Base-by-base conservation (phyloP, 1,140 invertebrate genomes). In the Drosophila rhopaloa region DNA sequence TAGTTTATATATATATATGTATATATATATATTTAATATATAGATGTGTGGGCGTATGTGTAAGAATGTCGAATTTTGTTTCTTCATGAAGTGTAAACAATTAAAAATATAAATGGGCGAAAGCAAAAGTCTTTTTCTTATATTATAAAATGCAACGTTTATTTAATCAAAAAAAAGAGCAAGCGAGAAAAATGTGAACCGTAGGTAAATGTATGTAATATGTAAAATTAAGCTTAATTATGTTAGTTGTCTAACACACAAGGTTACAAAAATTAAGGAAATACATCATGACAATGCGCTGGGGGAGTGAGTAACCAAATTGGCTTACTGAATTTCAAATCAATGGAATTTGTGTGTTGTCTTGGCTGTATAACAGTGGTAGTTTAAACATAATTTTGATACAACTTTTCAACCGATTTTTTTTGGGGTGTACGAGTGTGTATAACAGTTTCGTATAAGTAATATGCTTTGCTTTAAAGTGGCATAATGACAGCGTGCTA, bases 361-460 rank as follows among this genome's bases (percentile, higher is more conserved):
- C 41, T 38, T 55, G 38, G 14, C 44, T 16, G 37, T n/a, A 62
- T 62, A 58, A 71, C 67, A 67, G 32, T 68, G 19, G 27, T 56
- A 68, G 37, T 46, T 14, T 63, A 46, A 41, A 65, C 27, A 41
- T 70, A 54, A 61, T 41, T 43, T 37, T 27, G 32, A 60, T 54
- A 19, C 48, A 41, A 16, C 13, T 16, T 29, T 14, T 16, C n/a
- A 50, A 14, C 29, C 48, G 48, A 55, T 40, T 32, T 14, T 14
- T 9, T 44, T 9, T 43, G 43, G 48, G 60, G 40, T 43, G 24
- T 51, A 27, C 57, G 14, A 61, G 59, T 85, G 73, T 76, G 62
- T 77, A 70, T 77, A 84, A 84, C 81, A 85, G 77, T 81, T 83
- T 55, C 59, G 61, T 80, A 76, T 84, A 84, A 76, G 63, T 79